Evolutionary conservation across 2,113 vertebrate genomes (phyloP).

Genomic region (Eurypyga helias): DNA sequence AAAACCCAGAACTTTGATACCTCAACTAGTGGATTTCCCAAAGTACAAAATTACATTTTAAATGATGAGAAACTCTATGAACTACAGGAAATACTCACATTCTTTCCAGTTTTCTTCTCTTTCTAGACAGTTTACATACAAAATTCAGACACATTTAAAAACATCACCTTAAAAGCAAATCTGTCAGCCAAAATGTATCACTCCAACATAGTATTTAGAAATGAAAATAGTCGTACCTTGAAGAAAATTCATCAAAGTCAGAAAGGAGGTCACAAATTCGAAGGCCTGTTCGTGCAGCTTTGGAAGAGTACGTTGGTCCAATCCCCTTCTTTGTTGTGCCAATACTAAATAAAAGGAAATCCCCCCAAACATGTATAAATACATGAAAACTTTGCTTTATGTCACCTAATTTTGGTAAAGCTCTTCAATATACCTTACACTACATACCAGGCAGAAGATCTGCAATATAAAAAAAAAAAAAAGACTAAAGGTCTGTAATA

Average conservation of each 20-base stretch:
- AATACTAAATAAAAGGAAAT: slow-evolving; percentile 79
- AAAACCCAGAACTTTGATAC: neutral
- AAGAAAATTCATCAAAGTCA: slow-evolving; percentile 93
- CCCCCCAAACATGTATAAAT: neutral
- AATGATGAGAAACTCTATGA: neutral
- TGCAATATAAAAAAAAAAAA: neutral
- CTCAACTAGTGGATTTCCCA: neutral
- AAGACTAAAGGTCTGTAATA: neutral
- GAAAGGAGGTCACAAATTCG: slow-evolving; percentile 94
- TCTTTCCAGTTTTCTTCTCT: neutral
- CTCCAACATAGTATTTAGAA: neutral
- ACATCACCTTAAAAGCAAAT: neutral
- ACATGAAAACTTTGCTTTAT: neutral
- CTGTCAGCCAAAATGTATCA: neutral
- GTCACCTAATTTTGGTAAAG: neutral
- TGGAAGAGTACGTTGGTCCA: slow-evolving; percentile 95
- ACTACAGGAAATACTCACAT: neutral
- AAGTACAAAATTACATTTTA: neutral
- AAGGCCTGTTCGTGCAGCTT: slow-evolving; percentile 93
- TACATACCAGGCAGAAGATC: neutral
- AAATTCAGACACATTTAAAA: slow-evolving; percentile 1
- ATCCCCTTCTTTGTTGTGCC: slow-evolving; percentile 98
- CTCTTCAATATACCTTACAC: neutral
- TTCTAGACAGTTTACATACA: neutral
- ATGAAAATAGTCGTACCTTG: slow-evolving; percentile 75